phyloP scores from a whole-genome alignment of 2,797 vertebrate genomes.

The Propithecus perrieri region DNA sequence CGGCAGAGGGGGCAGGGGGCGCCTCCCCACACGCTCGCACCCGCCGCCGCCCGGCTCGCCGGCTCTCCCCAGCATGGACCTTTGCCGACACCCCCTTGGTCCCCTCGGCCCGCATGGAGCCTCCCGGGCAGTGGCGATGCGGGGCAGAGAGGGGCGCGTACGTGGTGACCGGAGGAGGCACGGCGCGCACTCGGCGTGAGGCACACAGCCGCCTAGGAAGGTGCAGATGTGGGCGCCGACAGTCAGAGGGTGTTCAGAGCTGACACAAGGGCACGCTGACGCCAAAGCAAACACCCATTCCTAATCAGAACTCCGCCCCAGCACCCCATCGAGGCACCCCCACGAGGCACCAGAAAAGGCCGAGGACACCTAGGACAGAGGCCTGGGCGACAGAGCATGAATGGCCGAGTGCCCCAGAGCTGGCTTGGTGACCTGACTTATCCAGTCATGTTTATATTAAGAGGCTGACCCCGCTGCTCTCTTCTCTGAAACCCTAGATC shows the following conservation, averaged over 20 bases:
- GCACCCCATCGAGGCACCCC: neutral
- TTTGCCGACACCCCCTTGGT: neutral
- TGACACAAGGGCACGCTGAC: neutral
- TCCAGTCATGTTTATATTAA: neutral
- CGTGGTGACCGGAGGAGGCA: neutral
- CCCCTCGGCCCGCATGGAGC: neutral
- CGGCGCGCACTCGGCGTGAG: neutral
- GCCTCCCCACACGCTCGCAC: neutral
- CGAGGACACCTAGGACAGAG: neutral
- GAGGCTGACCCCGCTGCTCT: neutral
- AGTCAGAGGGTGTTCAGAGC: neutral
- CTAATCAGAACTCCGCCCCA: neutral
- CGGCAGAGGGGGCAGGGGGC: conserved; percentile 76
- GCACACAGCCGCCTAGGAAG: neutral
- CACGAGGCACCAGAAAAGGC: neutral
- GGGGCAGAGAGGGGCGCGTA: neutral
- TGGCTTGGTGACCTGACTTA: neutral
- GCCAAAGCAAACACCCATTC: neutral
- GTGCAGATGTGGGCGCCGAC: neutral
- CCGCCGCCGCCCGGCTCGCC: neutral
- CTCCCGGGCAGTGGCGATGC: neutral
- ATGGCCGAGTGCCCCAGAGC: neutral
- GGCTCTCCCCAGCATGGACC: neutral
- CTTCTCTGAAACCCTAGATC: conserved; percentile 16
- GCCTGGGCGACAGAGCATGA: neutral